These are phyloP conservation scores for Aphodius granarius DNA, from an alignment of 2,888 invertebrate genomes.

Conservation along the genomic window DNA sequence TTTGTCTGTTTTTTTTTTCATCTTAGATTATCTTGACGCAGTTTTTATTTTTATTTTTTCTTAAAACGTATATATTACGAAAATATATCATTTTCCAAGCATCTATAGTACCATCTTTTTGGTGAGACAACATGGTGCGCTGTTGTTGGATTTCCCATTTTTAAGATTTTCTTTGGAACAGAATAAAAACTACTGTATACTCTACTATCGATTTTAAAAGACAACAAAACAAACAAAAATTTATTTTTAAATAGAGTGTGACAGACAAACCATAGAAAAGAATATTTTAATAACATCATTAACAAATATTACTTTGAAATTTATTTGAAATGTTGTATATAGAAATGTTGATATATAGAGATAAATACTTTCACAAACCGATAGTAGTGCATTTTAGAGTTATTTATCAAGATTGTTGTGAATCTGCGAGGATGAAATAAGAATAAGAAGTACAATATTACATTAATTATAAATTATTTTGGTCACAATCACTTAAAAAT, in stretches of 20 bases:
- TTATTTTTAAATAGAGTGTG: too few relatives aligned
- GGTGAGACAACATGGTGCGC: conserved; percentile 51
- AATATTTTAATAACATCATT: too few relatives aligned
- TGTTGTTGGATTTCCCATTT: conserved; percentile 19
- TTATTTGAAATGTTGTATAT: too few relatives aligned
- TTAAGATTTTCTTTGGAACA: too few relatives aligned
- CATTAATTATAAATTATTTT: background rate
- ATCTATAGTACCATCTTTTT: conserved; percentile 40
- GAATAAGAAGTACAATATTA: conserved; percentile 37
- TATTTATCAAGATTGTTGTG: conserved; percentile 17
- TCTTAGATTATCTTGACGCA: conserved; percentile 60
- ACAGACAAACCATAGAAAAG: too few relatives aligned
- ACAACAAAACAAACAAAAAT: too few relatives aligned
- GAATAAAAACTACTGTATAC: too few relatives aligned
- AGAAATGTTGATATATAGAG: too few relatives aligned
- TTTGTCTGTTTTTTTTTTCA: conserved; percentile 35
- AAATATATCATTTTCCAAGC: conserved; percentile 42
- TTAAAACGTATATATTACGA: conserved; percentile 33
- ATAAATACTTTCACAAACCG: too few relatives aligned
- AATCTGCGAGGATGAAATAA: conserved; percentile 38
- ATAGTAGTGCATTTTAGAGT: background rate
- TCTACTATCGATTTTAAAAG: too few relatives aligned
- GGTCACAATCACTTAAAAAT: conserved; percentile 24
- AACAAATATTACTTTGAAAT: too few relatives aligned
- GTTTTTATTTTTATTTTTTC: conserved; percentile 41